Conservation (phyloP, 2,888 invertebrate genomes). For the Apamea anceps region DNA sequence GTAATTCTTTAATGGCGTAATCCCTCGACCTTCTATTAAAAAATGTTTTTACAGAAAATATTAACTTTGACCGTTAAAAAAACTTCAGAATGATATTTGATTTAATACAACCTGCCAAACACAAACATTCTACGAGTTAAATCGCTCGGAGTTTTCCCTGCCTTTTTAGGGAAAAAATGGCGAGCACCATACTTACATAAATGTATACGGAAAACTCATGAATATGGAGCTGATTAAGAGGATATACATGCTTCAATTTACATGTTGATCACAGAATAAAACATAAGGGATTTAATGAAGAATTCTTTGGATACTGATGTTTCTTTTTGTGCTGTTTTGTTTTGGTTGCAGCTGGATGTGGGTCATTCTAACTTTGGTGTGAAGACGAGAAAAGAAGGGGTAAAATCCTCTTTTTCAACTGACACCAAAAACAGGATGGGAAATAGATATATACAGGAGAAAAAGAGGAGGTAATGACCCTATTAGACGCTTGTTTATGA, state of each 20-base stretch:
- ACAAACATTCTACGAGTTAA: slow-evolving; percentile 16
- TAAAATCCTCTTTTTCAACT: too few relatives aligned
- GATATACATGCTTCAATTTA: slow-evolving; percentile 56
- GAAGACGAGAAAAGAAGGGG: too few relatives aligned
- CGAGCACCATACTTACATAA: slow-evolving; percentile 38
- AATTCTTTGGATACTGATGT: slow-evolving; percentile 24
- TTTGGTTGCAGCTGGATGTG: background rate
- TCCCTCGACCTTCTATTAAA: background rate
- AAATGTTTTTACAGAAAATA: background rate
- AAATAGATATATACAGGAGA: too few relatives aligned
- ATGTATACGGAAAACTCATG: slow-evolving; percentile 49
- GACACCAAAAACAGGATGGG: too few relatives aligned
- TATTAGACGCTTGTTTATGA: too few relatives aligned
- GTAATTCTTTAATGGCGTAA: background rate
- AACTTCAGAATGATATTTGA: background rate
- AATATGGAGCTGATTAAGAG: slow-evolving; percentile 58
- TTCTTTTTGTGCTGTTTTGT: background rate
- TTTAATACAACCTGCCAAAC: background rate
- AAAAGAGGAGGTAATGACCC: too few relatives aligned
- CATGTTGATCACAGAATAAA: slow-evolving; percentile 55
- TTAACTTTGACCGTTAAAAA: background rate
- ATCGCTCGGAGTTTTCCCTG: slow-evolving; percentile 10
- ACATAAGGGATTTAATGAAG: slow-evolving; percentile 46
- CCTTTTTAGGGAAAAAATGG: slow-evolving; percentile 44
- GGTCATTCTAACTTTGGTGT: background rate